Evolutionary conservation across 2,113 vertebrate genomes (phyloP).

Genomic region (Apistogramma diplotaenia): DNA sequence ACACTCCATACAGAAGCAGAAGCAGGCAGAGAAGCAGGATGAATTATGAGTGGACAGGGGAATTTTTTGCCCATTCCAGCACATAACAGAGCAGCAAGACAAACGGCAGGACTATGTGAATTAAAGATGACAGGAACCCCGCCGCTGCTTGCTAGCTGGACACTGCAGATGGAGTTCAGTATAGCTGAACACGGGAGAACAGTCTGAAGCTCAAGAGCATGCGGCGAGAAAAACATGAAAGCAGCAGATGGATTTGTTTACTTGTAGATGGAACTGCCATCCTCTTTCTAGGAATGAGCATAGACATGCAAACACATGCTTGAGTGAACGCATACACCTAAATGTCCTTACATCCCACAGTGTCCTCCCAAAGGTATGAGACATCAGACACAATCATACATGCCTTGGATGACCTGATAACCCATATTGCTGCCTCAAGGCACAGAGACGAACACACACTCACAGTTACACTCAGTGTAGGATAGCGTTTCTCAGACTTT

Average conservation of each 20-base stretch:
- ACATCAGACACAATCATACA: not conserved
- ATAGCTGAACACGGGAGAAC: not conserved
- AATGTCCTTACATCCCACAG: not conserved
- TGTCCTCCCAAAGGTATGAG: not conserved
- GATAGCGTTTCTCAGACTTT: not conserved
- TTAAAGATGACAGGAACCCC: constrained; percentile 54
- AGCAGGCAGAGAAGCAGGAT: not conserved
- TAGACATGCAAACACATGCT: not conserved
- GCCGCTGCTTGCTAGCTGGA: constrained; percentile 1
- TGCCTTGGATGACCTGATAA: not conserved
- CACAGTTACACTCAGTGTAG: fast-evolving
- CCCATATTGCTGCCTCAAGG: not conserved
- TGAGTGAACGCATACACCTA: not conserved
- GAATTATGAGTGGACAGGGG: constrained; percentile 42
- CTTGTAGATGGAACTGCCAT: not conserved
- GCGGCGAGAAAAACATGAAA: constrained; percentile 1
- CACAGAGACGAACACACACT: not conserved
- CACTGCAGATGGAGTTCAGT: constrained; percentile 1
- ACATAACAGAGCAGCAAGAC: constrained; percentile 25
- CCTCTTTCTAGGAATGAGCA: constrained; percentile 7
- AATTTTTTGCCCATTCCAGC: constrained; percentile 22
- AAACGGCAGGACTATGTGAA: constrained; percentile 40
- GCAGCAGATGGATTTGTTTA: constrained; percentile 43
- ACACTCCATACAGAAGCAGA: constrained; percentile 9
- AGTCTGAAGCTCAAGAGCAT: not conserved